phyloP scores from a whole-genome alignment of 2,888 invertebrate genomes.

The Cantharis nigra region DNA sequence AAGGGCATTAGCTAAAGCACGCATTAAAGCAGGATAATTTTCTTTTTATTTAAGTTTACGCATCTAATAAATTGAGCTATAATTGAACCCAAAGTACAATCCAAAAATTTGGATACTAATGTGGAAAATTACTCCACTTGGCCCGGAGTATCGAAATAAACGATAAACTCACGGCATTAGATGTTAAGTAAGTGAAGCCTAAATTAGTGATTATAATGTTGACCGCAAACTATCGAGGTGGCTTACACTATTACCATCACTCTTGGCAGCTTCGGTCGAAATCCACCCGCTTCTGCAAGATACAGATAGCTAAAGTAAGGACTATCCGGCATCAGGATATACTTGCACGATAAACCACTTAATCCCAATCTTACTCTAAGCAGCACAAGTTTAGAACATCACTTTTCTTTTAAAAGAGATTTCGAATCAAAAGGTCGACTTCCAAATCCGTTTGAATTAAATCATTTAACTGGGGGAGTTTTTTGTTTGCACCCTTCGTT shows the following conservation, averaged over 20 bases:
- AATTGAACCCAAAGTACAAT: neutral
- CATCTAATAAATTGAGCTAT: constrained; percentile 19
- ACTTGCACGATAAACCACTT: constrained; percentile 42
- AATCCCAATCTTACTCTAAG: constrained; percentile 43
- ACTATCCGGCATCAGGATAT: constrained; percentile 33
- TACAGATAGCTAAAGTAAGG: constrained; percentile 51
- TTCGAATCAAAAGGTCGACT: constrained; percentile 39
- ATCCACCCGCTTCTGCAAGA: constrained; percentile 51
- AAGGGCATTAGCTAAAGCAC: constrained; percentile 31
- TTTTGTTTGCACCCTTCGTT: constrained; percentile 26
- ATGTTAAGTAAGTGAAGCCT: constrained; percentile 23
- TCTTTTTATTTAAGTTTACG: constrained; percentile 29
- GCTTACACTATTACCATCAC: constrained; percentile 38
- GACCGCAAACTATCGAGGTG: constrained; percentile 40
- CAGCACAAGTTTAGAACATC: constrained; percentile 39
- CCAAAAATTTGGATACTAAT: neutral
- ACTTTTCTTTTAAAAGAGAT: constrained; percentile 40
- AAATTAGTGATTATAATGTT: constrained; percentile 40
- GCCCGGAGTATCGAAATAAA: neutral
- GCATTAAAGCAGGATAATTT: constrained; percentile 31
- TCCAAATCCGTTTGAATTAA: constrained; percentile 42
- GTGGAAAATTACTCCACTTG: neutral
- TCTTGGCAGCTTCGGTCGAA: constrained; percentile 40
- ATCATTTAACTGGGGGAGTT: constrained; percentile 39
- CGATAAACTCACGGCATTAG: constrained; percentile 6